Evolutionary conservation across 2,113 vertebrate species (phyloP).

Genomic region (Nannospalax galili): DNA sequence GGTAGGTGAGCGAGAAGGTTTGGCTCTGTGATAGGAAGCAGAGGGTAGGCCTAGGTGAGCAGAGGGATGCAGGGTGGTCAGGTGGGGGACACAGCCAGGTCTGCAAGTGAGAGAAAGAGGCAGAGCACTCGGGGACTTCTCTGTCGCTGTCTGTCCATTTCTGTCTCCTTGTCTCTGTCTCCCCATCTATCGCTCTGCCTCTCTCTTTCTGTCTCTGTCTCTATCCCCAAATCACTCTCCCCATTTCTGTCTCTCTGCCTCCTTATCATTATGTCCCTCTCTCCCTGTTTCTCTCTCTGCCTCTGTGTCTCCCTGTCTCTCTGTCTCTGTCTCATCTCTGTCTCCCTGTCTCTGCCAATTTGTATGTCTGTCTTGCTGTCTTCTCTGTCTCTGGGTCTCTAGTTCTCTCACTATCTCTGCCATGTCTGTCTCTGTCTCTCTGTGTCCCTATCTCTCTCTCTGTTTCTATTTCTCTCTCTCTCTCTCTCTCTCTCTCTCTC

Average conservation of each 20-base stretch:
- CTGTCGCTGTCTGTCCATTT: not conserved
- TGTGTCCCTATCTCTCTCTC: too few species aligned
- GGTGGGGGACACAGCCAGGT: too few species aligned
- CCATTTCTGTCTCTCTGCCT: not conserved
- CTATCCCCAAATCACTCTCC: not conserved
- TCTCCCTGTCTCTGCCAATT: too few species aligned
- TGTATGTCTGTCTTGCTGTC: not conserved
- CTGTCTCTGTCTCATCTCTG: not conserved
- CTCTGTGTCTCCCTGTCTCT: too few species aligned
- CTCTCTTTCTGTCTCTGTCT: not conserved
- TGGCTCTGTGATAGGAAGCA: too few species aligned
- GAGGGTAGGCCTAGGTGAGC: not conserved
- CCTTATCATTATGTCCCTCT: not conserved
- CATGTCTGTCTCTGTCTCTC: not conserved
- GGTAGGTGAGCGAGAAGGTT: not conserved
- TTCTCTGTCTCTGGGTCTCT: not conserved
- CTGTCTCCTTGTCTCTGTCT: not conserved
- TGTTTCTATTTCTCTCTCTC: too few species aligned
- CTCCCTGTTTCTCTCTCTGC: too few species aligned
- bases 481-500: too few species aligned
- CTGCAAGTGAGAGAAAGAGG: fast-evolving
- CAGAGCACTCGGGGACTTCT: fast-evolving
- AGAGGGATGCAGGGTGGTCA: too few species aligned
- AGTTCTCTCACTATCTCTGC: not conserved
- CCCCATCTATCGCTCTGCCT: not conserved